A percentile compares a stretch with the other conserved stretches of the same genome.
phyloP scores from a whole-genome alignment of 2,888 invertebrate genomes.

The Zelleria hepariella region DNA sequence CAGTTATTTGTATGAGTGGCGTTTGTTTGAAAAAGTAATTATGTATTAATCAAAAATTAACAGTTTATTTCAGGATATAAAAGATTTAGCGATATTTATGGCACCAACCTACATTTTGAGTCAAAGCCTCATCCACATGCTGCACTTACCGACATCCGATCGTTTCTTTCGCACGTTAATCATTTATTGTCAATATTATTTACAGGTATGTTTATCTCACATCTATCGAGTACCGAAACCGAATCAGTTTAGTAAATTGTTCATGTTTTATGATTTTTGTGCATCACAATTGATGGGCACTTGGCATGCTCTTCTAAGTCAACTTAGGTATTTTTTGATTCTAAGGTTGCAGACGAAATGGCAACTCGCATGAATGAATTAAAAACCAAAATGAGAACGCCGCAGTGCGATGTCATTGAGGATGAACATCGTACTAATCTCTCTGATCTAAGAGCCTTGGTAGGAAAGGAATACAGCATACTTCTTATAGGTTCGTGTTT shows the following conservation, averaged over 20 bases:
- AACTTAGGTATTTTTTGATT: neutral
- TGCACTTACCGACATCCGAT: slow-evolving; percentile 73
- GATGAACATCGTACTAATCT: slow-evolving; percentile 66
- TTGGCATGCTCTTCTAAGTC: no score
- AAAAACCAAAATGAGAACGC: slow-evolving; percentile 66
- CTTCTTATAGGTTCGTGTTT: slow-evolving; percentile 61
- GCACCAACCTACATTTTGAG: slow-evolving; percentile 67
- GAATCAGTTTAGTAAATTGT: no score
- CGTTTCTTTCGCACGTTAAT: slow-evolving; percentile 75
- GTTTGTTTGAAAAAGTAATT: no score
- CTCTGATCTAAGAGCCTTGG: slow-evolving; percentile 69
- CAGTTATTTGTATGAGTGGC: no score
- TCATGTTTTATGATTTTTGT: no score
- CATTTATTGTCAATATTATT: slow-evolving; percentile 74
- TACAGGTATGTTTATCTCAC: slow-evolving; percentile 73
- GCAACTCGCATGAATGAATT: slow-evolving; percentile 61
- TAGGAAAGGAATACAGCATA: slow-evolving; percentile 74
- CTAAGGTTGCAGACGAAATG: slow-evolving; percentile 70
- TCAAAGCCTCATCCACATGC: slow-evolving; percentile 72
- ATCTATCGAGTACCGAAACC: neutral
- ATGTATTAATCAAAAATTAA: neutral
- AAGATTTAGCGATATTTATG: slow-evolving; percentile 61
- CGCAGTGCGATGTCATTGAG: slow-evolving; percentile 59
- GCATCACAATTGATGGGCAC: no score
- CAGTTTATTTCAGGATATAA: slow-evolving; percentile 42